Conservation (phyloP, 1,140 invertebrate genomes). For the Uloborus diversus region DNA sequence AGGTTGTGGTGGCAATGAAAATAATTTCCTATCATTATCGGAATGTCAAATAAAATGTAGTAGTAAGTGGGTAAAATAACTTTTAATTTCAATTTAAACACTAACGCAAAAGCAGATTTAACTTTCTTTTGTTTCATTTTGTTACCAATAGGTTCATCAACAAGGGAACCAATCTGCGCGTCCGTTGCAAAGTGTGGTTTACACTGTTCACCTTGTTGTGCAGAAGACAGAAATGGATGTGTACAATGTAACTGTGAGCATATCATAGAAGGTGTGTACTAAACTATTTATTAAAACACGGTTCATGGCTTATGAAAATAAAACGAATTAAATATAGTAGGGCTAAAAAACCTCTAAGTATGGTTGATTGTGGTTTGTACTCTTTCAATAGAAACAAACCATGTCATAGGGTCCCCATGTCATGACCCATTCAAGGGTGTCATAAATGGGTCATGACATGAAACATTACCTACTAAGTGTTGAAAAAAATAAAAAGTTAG, state of each 20-base stretch:
- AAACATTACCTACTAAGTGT: no score
- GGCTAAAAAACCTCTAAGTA: neutral
- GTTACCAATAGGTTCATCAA: neutral
- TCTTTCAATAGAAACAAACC: no score
- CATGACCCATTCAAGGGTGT: no score
- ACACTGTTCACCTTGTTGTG: slow-evolving; percentile 37
- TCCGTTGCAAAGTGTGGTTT: slow-evolving; percentile 25
- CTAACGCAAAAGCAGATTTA: neutral
- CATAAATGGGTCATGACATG: no score
- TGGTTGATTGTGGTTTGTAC: no score
- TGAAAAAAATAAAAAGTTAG: no score
- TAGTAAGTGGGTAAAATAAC: neutral
- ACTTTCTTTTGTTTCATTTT: neutral
- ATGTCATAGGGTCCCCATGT: no score
- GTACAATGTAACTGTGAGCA: slow-evolving; percentile 39
- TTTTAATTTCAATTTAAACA: neutral
- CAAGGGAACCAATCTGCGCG: slow-evolving; percentile 30
- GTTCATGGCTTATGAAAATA: neutral
- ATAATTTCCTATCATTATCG: slow-evolving; percentile 68
- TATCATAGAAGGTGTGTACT: slow-evolving; percentile 15
- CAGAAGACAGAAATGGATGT: slow-evolving; percentile 29
- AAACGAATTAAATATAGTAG: neutral
- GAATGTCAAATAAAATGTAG: slow-evolving; percentile 59
- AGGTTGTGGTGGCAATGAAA: slow-evolving; percentile 71
- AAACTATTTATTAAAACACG: no score